Conservation (phyloP, 2,888 invertebrate species). For the Drepanosiphum platanoidis region DNA sequence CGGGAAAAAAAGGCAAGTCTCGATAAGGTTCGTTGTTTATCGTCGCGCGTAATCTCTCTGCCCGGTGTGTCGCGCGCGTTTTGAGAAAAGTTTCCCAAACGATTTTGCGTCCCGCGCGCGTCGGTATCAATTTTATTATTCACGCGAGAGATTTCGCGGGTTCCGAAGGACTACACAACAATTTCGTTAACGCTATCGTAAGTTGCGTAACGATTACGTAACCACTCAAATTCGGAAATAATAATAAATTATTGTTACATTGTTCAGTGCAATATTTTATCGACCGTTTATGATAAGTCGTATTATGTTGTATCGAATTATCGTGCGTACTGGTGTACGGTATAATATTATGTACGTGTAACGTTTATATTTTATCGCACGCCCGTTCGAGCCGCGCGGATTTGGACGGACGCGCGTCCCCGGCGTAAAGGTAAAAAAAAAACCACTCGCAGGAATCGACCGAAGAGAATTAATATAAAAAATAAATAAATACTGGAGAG, state of each 20-base stretch:
- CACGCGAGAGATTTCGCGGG: not conserved
- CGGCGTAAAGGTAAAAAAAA: not conserved
- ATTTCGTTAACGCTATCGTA: not conserved
- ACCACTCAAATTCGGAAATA: too few species aligned
- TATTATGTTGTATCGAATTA: too few species aligned
- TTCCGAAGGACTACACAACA: not conserved
- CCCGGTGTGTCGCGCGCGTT: too few species aligned
- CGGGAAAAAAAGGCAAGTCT: too few species aligned
- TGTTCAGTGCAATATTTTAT: too few species aligned
- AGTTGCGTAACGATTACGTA: not conserved
- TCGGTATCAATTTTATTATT: not conserved
- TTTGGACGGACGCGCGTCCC: not conserved
- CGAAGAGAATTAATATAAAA: too few species aligned
- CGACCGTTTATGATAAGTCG: too few species aligned
- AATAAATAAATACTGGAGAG: slow-evolving; percentile 24
- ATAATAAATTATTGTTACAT: too few species aligned
- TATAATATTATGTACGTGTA: not conserved
- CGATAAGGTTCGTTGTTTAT: too few species aligned
- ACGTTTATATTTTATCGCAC: too few species aligned
- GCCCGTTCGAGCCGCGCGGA: not conserved
- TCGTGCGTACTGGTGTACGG: too few species aligned
- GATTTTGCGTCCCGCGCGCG: not conserved
- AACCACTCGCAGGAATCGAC: not conserved
- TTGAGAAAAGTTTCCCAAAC: not conserved
- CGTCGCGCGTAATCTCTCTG: too few species aligned